A percentile compares a stretch with the other conserved stretches of the same genome.
Conservation (phyloP, 2,113 vertebrate species). For the Oreocharis arfaki region DNA sequence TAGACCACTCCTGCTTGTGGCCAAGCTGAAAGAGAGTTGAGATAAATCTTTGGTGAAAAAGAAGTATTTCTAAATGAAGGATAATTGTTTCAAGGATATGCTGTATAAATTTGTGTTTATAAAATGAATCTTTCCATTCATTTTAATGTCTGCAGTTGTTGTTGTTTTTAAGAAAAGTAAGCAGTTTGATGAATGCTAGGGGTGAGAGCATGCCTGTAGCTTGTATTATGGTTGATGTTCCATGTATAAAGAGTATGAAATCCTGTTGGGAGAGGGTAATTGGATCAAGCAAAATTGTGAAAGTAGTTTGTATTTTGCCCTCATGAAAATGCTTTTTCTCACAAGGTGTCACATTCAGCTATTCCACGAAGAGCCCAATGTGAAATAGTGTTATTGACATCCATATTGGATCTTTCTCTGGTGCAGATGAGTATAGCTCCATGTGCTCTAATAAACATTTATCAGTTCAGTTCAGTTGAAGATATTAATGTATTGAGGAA, state of each 20-base stretch:
- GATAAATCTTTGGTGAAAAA: background rate
- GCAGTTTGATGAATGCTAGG: background rate
- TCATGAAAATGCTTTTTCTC: background rate
- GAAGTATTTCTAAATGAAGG: background rate
- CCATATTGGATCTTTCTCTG: background rate
- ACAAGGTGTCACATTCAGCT: background rate
- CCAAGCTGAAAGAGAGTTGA: background rate
- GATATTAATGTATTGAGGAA: background rate
- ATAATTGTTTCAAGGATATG: background rate
- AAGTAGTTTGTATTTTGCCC: background rate
- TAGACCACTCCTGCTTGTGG: background rate
- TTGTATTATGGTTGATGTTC: background rate
- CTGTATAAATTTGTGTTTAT: background rate
- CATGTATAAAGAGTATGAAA: background rate
- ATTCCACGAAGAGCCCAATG: background rate
- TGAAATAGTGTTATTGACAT: background rate
- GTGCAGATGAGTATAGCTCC: background rate
- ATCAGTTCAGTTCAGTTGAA: background rate
- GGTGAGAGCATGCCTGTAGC: background rate
- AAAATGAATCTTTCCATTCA: background rate
- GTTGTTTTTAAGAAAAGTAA: background rate
- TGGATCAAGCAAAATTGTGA: background rate
- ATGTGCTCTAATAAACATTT: background rate
- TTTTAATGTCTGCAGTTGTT: background rate
- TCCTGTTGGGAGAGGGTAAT: background rate